Conservation (phyloP, 2,888 invertebrate species). For the Metallyticus violacea region DNA sequence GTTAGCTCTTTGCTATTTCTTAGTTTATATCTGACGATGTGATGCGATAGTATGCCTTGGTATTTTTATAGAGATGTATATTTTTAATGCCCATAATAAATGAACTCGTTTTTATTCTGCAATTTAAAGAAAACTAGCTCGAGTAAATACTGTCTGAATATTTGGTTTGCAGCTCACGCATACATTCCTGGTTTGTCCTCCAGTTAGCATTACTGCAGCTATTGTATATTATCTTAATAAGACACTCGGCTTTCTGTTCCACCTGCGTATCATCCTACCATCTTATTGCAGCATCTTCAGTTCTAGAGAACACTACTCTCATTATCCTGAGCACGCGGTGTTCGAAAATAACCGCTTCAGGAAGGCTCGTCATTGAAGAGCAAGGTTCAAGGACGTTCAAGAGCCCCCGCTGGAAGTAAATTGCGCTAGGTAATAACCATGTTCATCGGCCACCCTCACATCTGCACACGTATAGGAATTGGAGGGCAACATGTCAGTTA, state of each 20-base stretch:
- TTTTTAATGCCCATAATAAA: no score
- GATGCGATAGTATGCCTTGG: no score
- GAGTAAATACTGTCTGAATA: neutral
- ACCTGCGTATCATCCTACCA: neutral
- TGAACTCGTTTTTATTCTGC: no score
- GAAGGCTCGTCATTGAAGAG: neutral
- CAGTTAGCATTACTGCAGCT: neutral
- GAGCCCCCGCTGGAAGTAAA: neutral
- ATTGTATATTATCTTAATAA: neutral
- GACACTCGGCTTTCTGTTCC: neutral
- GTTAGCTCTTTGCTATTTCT: no score
- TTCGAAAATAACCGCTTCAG: neutral
- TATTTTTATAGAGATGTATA: no score
- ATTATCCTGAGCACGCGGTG: neutral
- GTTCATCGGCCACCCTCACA: neutral
- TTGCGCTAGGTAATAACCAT: neutral
- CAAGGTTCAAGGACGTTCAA: slow-evolving; percentile 3
- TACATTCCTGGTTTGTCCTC: neutral
- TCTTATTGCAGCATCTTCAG: neutral
- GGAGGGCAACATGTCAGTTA: no score
- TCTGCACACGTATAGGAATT: no score
- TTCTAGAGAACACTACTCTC: neutral
- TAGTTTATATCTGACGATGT: no score
- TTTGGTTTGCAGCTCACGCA: neutral
- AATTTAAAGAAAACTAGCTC: neutral